Base-by-base conservation (phyloP, 2,797 vertebrate genomes). In the Strix occidentalis region DNA sequence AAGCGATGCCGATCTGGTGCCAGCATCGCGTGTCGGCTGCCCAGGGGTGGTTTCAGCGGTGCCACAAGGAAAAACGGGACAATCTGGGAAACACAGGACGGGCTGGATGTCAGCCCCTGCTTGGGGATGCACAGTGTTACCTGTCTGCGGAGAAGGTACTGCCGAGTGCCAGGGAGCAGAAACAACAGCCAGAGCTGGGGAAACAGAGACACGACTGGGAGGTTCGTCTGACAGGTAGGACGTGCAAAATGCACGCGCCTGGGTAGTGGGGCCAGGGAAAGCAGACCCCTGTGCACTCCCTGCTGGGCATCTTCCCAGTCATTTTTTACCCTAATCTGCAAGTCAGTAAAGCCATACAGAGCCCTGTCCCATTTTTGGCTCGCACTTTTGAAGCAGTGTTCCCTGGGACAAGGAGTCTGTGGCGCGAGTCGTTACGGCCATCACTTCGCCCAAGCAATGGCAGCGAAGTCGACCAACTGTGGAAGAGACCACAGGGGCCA, bases 81-180 rank as follows among this genome's bases (percentile, higher is more conserved):
- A 64, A 43, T 19, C 41, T 63, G 64, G 78, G 63, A 63, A 91
- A 60, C 0, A 1, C 33, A 15, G 15, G 29, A 4, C 0, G 0
- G 68, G 68, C 76, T 83, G 76, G 69, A 45, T 66, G 63, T 26
- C 71, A 82, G 84, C 81, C 46, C 37, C 78, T 76, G 29, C 39
- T 8, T 12, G 84, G 75, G 51, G 60, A 61, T 53, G 63, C 9
- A 2, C 51, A 50, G 60, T 0, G 0, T 58, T 79, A 16, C 0
- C 0, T 26, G 66, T 23, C 74, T 70, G 56, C 3, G 4, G 58
- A 76, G 76, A 64, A 87, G 56, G 90, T 24, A 19, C 28, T 33
- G 63, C 58, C 1, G 4, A 20, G 37, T 24, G 50, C 68, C 12
- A 31, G 39, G 68, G 56, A 83, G 71, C 35, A 39, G 54, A 89